Evolutionary conservation across 2,797 vertebrate genomes (phyloP), one percentile per base, ranked within the genome.

Genomic region (Spea hammondii): DNA sequence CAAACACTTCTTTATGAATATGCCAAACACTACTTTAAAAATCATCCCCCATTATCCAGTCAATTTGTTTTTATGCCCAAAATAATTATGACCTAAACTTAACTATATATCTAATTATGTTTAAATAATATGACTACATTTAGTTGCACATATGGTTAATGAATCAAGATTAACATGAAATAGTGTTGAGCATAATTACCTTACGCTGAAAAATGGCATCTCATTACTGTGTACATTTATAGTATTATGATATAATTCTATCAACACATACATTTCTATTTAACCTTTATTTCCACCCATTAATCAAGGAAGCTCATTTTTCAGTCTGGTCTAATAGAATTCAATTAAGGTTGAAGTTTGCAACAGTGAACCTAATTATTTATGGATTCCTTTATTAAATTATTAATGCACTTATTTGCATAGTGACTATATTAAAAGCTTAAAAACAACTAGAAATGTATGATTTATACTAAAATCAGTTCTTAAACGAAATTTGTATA

Each of bases 301-400:
- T 90, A 91, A 93, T 92, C 90, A 93, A 32, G 83, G 83, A 86
- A 88, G 85, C 83, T 90, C 89, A 89, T 92, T 91, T 92, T 92
- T 93, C 91, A 84, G 85, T 89, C 83, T 84, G 76, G 89, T 90
- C 88, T 89, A 88, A 90, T 88, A 91, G 91, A 91, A 93, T 90
- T 91, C 90, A 91, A 91, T 93, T 91, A 93, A 92, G 92, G 90
- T 91, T 92, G 92, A 92, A 87, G 87, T 92, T 90, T 91, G 86
- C 91, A 92, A 92, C 90, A 84, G 86, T 77, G 86, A 80, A 85
- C 80, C 92, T 92, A 91, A 92, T 92, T 91, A 93, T 92, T 93
- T 91, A 92, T 93, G 91, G 86, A 90, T 91, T 90, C 87, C 83
- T 82, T 86, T 85, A 90, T 88, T 93, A 82, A 89, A 93, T 92